phyloP scores from a whole-genome alignment of 2,888 invertebrate genomes.

The Cephalotes varians region DNA sequence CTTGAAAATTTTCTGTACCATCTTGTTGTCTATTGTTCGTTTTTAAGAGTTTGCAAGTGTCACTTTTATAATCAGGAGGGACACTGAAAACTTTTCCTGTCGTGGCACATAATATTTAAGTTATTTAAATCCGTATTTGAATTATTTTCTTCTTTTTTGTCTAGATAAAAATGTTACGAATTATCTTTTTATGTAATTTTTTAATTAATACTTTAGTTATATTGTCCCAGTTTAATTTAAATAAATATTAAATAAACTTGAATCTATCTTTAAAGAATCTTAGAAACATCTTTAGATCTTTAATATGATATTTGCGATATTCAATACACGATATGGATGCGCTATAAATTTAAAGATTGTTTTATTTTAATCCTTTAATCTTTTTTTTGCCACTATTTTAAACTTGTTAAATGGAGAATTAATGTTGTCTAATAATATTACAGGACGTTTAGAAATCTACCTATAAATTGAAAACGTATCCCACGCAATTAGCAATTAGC shows the following conservation, averaged over 20 bases:
- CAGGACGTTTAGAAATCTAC: background rate
- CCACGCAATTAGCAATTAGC: constrained; percentile 43
- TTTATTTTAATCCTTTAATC: background rate
- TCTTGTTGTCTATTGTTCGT: background rate
- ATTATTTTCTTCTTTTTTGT: background rate
- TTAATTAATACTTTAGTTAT: background rate
- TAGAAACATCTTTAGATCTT: background rate
- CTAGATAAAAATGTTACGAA: background rate
- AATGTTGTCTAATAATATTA: constrained; percentile 1
- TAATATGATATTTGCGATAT: background rate
- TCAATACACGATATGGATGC: background rate
- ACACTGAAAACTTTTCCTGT: background rate
- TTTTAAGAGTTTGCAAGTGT: background rate
- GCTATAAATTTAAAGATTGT: background rate
- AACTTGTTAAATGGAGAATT: background rate
- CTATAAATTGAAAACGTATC: constrained; percentile 29
- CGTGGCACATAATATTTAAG: background rate
- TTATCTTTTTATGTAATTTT: background rate
- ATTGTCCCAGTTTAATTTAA: background rate
- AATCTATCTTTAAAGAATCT: background rate
- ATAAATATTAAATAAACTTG: background rate
- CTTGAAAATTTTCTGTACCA: background rate
- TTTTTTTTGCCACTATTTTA: background rate
- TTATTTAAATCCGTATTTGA: background rate
- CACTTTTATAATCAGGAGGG: background rate